Percentiles rank a stretch among this genome's conserved stretches.
Conservation (phyloP, 2,797 vertebrate species). For the Enteromius afrohamiltoni region DNA sequence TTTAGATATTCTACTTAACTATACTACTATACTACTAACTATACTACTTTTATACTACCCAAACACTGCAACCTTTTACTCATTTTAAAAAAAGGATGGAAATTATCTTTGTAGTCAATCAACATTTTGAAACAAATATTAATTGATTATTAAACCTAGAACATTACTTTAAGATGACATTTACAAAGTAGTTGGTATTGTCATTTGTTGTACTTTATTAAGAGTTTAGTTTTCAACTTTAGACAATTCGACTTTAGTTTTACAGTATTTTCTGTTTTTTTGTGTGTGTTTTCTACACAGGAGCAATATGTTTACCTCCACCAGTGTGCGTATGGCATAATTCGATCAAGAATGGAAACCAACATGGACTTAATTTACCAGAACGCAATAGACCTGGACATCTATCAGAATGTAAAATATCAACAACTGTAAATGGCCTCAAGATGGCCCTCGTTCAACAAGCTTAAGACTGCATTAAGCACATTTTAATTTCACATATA, state of each 20-base stretch:
- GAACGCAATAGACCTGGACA: constrained; percentile 84
- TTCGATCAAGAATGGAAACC: constrained; percentile 86
- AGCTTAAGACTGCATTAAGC: not conserved
- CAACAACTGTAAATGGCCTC: constrained; percentile 46
- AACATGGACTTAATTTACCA: constrained; percentile 91
- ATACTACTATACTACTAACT: not conserved
- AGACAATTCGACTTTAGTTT: not conserved
- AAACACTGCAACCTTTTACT: not conserved
- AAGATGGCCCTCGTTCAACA: constrained; percentile 39
- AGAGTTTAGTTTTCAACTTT: not conserved
- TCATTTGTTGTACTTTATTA: not conserved
- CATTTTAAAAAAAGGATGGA: not conserved
- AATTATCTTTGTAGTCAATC: not conserved
- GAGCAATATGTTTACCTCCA: constrained; percentile 95
- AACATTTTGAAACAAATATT: not conserved
- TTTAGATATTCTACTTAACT: not conserved
- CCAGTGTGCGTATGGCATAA: constrained; percentile 92
- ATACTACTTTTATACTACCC: not conserved
- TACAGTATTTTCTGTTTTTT: not conserved
- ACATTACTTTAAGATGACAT: not conserved
- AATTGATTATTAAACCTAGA: not conserved
- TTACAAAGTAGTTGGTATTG: not conserved
- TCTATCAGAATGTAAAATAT: constrained; percentile 86
- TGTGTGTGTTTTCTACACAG: constrained; percentile 70
- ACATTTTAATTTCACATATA: not conserved